Evolutionary conservation across 2,888 invertebrate species (phyloP).

Genomic region (Dasypolia templi): DNA sequence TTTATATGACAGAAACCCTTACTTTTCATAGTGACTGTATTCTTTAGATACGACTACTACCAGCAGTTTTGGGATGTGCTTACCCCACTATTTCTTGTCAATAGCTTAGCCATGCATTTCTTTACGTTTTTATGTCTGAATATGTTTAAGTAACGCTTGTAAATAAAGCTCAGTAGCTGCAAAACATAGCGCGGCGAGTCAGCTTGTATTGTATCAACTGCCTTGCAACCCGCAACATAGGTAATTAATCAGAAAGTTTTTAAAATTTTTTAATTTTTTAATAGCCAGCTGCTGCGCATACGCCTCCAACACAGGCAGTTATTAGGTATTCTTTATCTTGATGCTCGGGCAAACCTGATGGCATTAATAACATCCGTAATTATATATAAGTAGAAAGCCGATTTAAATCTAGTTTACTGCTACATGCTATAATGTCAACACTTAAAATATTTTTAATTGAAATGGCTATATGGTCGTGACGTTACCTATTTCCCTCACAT

Average conservation of each 20-base stretch:
- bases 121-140: not conserved
- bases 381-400: slow-evolving; percentile 6
- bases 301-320: not conserved
- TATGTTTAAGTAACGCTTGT: not conserved
- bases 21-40: not conserved
- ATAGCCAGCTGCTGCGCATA: not conserved
- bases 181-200: not conserved
- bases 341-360: slow-evolving; percentile 14
- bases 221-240: not conserved
- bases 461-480: slow-evolving; percentile 22
- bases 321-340: slow-evolving; percentile 14
- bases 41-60: not conserved
- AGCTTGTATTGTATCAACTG: not conserved
- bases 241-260: slow-evolving; percentile 1
- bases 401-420: slow-evolving; percentile 23
- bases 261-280: slow-evolving; percentile 5
- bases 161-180: not conserved
- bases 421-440: slow-evolving; percentile 20
- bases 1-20: not conserved
- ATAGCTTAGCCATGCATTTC: not conserved
- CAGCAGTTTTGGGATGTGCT: not conserved
- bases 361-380: slow-evolving; percentile 22
- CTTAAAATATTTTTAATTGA: slow-evolving; percentile 25
- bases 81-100: too few relatives aligned
- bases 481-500: slow-evolving; percentile 3